Evolutionary conservation across 1,140 invertebrate species (phyloP).

Genomic region (Neomicropteryx cornuta): DNA sequence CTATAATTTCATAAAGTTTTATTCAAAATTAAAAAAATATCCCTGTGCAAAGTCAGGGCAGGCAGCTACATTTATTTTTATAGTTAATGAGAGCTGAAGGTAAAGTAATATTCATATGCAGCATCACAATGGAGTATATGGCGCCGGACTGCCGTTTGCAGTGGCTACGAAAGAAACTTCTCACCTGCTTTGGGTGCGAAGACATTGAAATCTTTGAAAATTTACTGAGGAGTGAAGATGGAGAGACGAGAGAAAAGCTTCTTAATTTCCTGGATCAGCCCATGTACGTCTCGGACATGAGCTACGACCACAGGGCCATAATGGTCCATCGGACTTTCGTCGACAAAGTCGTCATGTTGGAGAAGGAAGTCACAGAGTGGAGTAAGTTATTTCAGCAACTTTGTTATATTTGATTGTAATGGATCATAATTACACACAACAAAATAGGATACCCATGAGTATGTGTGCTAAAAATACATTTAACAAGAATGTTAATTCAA

Average conservation of each 20-base stretch:
- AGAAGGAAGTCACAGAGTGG: constrained; percentile 31
- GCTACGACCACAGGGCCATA: constrained; percentile 23
- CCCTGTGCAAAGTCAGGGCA: no score
- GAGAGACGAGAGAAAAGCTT: constrained; percentile 26
- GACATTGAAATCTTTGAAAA: constrained; percentile 28
- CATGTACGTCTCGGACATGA: constrained; percentile 17
- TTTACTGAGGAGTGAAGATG: constrained; percentile 27
- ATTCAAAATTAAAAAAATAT: no score
- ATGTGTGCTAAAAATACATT: no score
- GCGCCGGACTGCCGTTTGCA: constrained; percentile 28
- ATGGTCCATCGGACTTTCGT: constrained; percentile 32
- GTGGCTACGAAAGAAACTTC: constrained; percentile 32
- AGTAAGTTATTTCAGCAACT: no score
- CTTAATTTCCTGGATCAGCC: constrained; percentile 28
- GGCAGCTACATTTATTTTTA: no score
- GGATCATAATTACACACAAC: constrained; percentile 1
- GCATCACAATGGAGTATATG: no score
- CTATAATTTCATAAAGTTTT: no score
- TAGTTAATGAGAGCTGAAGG: no score
- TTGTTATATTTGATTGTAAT: no score
- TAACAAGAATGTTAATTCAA: no score
- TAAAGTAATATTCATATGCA: no score
- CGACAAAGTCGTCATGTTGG: constrained; percentile 32
- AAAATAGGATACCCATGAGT: no score
- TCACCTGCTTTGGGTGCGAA: constrained; percentile 25